Base-by-base conservation (phyloP, 2,113 vertebrate species). In the Macaca nemestrina region DNA sequence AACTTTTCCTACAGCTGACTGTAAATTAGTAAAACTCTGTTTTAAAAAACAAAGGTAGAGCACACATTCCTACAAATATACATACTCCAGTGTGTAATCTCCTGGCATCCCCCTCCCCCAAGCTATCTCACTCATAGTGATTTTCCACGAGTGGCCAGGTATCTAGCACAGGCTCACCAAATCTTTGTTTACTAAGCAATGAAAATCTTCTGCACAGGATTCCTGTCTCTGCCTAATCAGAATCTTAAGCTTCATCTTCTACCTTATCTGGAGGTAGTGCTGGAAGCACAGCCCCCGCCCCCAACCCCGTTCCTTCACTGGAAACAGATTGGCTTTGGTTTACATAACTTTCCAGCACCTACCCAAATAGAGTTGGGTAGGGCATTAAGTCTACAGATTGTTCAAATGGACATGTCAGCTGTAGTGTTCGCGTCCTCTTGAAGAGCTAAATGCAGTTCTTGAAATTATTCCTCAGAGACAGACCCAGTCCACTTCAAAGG, bases 271-370 rank as follows among this genome's bases (percentile, higher is more conserved):
- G 92, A 95, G 92, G 59, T 38, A 80, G 55, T 13, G 32, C 52
- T n/a, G 40, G 40, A 40, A 40, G 40, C 40, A 40, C 40, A 40
- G 40, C 82, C 79, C 64, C 0, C 6, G 0, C 17, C 52, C 52
- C 18, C 52, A 55, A 0, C 86, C 76, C 75, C 25, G 43, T 67
- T 57, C 91, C 96, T 88, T 89, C 76, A 32, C 8, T 35, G 32
- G 55, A 86, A 82, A 88, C 16, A 64, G 88, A 59, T 9, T 59
- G 79, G 48, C 76, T 92, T 67, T 79, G 85, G 76, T 96, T 94
- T 96, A 90, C 23, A 93, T 50, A 97, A 92, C 88, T 89, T 82
- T 90, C 61, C 84, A 97, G 90, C 87, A 78, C 80, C 89, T 84
- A 50, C 83, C 76, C 27, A 57, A 89, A 76, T 14, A 72, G 32